phyloP scores from a whole-genome alignment of 2,113 vertebrate genomes.

The Lepus americanus region DNA sequence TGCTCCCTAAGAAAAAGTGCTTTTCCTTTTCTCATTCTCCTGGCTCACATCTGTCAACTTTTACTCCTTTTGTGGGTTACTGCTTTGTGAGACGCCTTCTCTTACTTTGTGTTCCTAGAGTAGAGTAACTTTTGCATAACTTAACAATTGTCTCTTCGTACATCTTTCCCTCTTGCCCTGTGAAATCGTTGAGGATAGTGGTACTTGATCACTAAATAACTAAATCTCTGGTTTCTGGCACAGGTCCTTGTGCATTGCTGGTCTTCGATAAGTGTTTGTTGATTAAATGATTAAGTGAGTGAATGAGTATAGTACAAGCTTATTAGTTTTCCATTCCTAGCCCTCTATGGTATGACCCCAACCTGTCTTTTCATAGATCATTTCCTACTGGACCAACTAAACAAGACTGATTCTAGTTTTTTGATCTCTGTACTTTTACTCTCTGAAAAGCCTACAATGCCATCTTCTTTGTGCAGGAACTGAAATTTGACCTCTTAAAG shows the following conservation, averaged over 20 bases:
- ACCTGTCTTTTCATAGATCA: neutral
- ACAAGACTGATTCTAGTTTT: conserved; percentile 16
- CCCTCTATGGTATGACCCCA: neutral
- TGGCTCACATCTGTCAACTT: conserved; percentile 38
- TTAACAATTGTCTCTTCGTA: conserved; percentile 6
- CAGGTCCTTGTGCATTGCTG: neutral
- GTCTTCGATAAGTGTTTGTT: conserved; percentile 20
- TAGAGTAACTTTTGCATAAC: neutral
- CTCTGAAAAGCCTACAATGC: neutral
- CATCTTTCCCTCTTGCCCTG: neutral
- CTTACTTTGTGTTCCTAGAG: neutral
- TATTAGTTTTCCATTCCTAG: conserved; percentile 9
- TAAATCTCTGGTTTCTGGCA: neutral
- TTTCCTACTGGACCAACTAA: conserved; percentile 14
- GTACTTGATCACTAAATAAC: neutral
- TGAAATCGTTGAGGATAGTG: neutral
- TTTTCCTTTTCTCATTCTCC: conserved; percentile 56
- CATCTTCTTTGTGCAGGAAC: neutral
- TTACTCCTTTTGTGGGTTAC: neutral
- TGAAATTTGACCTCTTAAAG: conserved; percentile 27
- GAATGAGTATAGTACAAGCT: conserved; percentile 30
- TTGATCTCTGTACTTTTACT: neutral
- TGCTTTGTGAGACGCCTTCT: neutral
- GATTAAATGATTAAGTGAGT: neutral
- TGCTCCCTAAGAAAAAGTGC: conserved; percentile 25